Base-by-base conservation (phyloP, 2,888 invertebrate genomes). In the Steromphala cineraria region DNA sequence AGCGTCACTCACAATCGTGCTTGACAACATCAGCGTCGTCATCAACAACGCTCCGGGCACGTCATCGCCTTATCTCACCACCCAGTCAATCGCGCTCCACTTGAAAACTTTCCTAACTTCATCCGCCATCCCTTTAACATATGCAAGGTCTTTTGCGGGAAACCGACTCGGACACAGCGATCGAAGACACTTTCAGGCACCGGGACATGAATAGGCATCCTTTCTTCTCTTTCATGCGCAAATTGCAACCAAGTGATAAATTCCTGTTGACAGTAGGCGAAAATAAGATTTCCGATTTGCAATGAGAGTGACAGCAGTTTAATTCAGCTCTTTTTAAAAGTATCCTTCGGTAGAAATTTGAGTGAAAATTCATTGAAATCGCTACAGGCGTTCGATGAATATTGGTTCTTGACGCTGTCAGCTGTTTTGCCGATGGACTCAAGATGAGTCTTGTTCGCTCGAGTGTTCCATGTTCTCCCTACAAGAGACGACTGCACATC, bases 231-330 rank as follows among this genome's bases (percentile, higher is more conserved):
- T 71, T 71, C 71, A 71, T n/a, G 31, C 36, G 28, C 40, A 71
- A 71, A 71, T 71, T 71, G 71, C 71, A 31, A 71, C 71, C 71
- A 19, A 31, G 19, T 71, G 71, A 71, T 71, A 71, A 71, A 71
- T 71, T 71, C 71, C 40, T 71, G 71, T 71, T 71, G 71, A 71
- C 71, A 71, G 40, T 71, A 28, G 36, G 71, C 28, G 71, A 71
- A 71, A 71, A 71, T 71, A 71, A 71, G 36, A 71, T 31, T 71
- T 71, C 71, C 71, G 71, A 31, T 31, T 36, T 19, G 36, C 31
- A 40, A 71, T 40, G 40, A 71, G 71, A 71, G 71, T 71, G 71
- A 71, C 71, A 71, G 71, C 17, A 71, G 71, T 71, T 71, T 71
- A 71, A 71, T 71, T 71, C 71, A 71, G 36, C 28, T 71, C 28